A percentile compares a stretch with the other conserved stretches of the same genome.
These are phyloP conservation scores for Ornithoptera priamus DNA, from an alignment of 2,888 invertebrate species.

Conservation along the genomic window DNA sequence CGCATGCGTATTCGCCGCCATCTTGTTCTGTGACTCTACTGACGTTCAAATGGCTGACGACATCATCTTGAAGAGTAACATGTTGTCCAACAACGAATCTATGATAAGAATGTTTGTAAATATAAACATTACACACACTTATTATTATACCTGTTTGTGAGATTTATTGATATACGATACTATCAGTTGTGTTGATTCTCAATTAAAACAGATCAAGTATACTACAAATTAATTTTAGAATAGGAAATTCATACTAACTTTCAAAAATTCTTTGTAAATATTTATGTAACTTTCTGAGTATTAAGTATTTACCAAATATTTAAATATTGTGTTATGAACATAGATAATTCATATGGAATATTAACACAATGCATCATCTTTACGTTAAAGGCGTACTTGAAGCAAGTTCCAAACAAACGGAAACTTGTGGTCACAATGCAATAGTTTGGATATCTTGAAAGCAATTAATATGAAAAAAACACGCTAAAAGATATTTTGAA, in stretches of 20 bases:
- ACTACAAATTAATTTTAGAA: too few species aligned
- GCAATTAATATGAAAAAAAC: not conserved
- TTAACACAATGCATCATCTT: not conserved
- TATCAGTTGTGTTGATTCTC: too few species aligned
- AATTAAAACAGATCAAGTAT: too few species aligned
- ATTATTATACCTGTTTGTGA: too few species aligned
- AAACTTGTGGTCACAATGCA: not conserved
- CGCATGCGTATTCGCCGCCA: conserved; percentile 93
- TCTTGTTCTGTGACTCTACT: conserved; percentile 93
- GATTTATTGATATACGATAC: too few species aligned
- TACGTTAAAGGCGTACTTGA: not conserved
- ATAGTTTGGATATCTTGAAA: not conserved
- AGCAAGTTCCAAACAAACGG: not conserved
- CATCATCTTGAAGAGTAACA: conserved; percentile 94
- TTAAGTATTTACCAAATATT: too few species aligned
- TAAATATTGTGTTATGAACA: too few species aligned
- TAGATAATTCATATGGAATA: too few species aligned
- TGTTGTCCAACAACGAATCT: conserved; percentile 95
- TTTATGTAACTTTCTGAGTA: too few species aligned
- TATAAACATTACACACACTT: not conserved
- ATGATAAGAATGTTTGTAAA: conserved; percentile 15
- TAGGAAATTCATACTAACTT: too few species aligned
- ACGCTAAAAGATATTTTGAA: not conserved
- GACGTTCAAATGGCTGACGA: conserved; percentile 95
- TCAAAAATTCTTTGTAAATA: too few species aligned